A percentile compares a stretch with the other conserved stretches of the same genome.
Evolutionary conservation across 2,888 invertebrate species (phyloP).

Genomic region (Amphipyra tragopoginis): DNA sequence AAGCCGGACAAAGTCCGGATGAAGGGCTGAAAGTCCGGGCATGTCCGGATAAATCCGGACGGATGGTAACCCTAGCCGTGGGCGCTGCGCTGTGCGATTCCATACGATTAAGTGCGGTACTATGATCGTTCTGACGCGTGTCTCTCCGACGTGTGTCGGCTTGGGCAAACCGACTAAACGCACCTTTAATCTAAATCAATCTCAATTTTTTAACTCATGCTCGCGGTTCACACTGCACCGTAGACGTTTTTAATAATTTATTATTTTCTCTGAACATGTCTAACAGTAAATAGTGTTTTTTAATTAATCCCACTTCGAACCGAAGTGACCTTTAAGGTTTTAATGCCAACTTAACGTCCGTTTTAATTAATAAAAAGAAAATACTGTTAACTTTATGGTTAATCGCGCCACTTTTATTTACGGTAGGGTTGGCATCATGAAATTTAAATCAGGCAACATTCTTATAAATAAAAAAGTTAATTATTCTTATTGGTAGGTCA

Average conservation of each 20-base stretch:
- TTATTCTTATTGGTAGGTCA: constrained; percentile 2
- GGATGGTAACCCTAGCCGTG: no score
- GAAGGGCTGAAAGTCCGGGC: no score
- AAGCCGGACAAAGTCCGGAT: no score
- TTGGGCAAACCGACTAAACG: no score
- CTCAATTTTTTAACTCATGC: no score
- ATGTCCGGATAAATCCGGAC: no score
- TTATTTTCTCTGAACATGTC: background rate
- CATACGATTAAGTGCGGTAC: no score
- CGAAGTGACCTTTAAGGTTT: background rate
- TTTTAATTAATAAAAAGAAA: background rate
- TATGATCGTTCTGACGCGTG: no score
- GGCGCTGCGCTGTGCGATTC: no score
- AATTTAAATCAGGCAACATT: constrained; percentile 26
- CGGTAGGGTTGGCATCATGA: constrained; percentile 5
- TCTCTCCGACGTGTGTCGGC: no score
- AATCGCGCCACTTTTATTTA: constrained; percentile 3
- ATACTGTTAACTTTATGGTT: no score
- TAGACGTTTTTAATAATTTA: background rate
- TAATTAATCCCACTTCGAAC: background rate
- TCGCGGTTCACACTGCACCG: background rate
- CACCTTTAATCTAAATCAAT: no score
- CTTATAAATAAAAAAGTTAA: background rate
- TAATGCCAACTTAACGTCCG: background rate
- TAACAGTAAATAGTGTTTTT: background rate